These are phyloP conservation scores for Aphelinus atriplicis DNA, from an alignment of 1,140 invertebrate species.

Conservation along the genomic window DNA sequence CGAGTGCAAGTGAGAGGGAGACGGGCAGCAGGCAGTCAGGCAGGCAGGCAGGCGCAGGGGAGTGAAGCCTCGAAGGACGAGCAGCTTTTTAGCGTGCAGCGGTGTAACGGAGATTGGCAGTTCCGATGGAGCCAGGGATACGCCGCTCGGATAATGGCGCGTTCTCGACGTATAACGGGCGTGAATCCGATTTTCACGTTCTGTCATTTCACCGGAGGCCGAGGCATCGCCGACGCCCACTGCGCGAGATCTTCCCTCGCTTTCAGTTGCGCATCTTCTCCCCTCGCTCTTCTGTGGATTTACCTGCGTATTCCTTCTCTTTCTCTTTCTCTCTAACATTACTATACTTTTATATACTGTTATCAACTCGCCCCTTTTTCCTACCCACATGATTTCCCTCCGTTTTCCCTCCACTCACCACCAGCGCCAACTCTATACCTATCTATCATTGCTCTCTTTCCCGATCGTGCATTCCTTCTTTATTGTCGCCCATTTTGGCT, in stretches of 20 bases:
- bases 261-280: background rate
- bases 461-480: conserved; percentile 4
- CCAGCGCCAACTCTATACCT: conserved; percentile 28
- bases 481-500: too few species aligned
- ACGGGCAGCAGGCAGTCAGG: too few species aligned
- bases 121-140: conserved; percentile 33
- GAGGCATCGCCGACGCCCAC: background rate
- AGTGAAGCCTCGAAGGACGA: too few species aligned
- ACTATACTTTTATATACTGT: background rate
- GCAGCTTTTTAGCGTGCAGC: conserved; percentile 33
- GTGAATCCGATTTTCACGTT: conserved; percentile 33
- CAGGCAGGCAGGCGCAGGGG: too few species aligned
- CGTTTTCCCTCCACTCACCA: conserved; percentile 3
- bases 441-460: conserved; percentile 29
- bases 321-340: background rate
- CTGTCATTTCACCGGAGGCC: conserved; percentile 10
- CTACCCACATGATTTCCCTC: background rate
- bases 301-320: too few species aligned
- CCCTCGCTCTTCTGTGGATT: too few species aligned
- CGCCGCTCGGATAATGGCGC: conserved; percentile 14
- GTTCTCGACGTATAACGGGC: conserved; percentile 17
- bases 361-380: background rate
- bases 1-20: background rate
- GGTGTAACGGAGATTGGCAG: conserved; percentile 46
- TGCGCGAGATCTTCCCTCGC: background rate